Conservation (phyloP, 2,888 invertebrate species). For the Morpho achilles region DNA sequence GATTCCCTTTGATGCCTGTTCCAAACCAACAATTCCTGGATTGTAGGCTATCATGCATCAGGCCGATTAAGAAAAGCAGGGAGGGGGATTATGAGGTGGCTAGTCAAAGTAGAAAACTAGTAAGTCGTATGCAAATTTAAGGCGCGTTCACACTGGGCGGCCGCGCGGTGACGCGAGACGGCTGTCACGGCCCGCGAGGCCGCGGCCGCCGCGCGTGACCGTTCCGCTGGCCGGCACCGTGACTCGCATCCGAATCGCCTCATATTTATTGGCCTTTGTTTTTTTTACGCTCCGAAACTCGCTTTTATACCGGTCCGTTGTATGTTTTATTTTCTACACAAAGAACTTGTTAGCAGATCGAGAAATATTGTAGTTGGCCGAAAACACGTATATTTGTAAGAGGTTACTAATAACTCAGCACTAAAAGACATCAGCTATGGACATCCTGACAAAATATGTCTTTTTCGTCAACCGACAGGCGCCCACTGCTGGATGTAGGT, state of each 20-base stretch:
- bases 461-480: too few species aligned
- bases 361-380: neutral
- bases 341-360: slow-evolving; percentile 7
- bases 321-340: slow-evolving; percentile 31
- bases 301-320: slow-evolving; percentile 57
- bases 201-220: slow-evolving; percentile 52
- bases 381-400: too few species aligned
- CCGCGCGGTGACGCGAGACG: slow-evolving; percentile 51
- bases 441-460: too few species aligned
- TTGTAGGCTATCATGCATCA: too few species aligned
- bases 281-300: slow-evolving; percentile 58
- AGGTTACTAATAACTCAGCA: too few species aligned
- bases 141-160: slow-evolving; percentile 55
- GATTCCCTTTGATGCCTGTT: too few species aligned
- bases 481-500: too few species aligned
- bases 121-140: slow-evolving; percentile 54
- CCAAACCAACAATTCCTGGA: too few species aligned
- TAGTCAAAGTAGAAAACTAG: neutral
- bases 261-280: slow-evolving; percentile 48
- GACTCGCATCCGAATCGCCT: slow-evolving; percentile 59
- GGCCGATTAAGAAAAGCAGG: too few species aligned
- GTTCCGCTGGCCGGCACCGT: slow-evolving; percentile 67
- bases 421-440: too few species aligned
- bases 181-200: slow-evolving; percentile 58
- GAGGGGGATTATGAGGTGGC: too few species aligned